Conservation (phyloP, 2,797 vertebrate genomes). For the Sitta carolinensis region DNA sequence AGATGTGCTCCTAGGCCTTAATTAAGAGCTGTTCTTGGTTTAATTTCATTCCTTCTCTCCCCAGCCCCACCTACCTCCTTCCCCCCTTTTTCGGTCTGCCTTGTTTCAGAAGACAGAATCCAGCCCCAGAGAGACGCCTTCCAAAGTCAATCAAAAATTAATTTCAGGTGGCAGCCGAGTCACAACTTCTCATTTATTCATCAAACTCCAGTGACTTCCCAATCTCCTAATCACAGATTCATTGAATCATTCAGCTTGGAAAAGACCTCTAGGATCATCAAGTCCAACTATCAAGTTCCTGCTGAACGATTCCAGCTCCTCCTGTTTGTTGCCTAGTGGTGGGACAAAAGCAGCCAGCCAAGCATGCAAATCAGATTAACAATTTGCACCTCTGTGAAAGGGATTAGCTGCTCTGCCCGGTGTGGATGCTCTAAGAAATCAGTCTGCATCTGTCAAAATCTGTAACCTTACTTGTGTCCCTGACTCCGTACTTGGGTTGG, state of each 20-base stretch:
- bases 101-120: conserved; percentile 48
- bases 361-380: conserved; percentile 70
- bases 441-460: conserved; percentile 51
- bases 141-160: conserved; percentile 65
- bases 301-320: not conserved
- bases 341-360: conserved; percentile 49
- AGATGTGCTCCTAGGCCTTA: conserved; percentile 50
- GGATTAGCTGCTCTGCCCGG: conserved; percentile 57
- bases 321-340: not conserved
- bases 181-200: conserved; percentile 66
- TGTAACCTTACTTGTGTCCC: conserved; percentile 49
- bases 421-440: conserved; percentile 56
- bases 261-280: not conserved
- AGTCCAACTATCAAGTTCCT: not conserved
- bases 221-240: conserved; percentile 14
- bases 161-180: conserved; percentile 61
- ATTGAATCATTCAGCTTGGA: not conserved
- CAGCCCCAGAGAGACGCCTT: conserved; percentile 21
- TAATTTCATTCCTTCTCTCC: conserved; percentile 51
- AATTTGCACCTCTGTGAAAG: conserved; percentile 66
- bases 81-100: not conserved
- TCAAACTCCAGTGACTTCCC: conserved; percentile 26
- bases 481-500: conserved; percentile 32
- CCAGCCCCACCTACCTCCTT: conserved; percentile 22
- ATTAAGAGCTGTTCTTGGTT: conserved; percentile 69